Base-by-base conservation (phyloP, 2,888 invertebrate species). In the Geophilus truncorum region DNA sequence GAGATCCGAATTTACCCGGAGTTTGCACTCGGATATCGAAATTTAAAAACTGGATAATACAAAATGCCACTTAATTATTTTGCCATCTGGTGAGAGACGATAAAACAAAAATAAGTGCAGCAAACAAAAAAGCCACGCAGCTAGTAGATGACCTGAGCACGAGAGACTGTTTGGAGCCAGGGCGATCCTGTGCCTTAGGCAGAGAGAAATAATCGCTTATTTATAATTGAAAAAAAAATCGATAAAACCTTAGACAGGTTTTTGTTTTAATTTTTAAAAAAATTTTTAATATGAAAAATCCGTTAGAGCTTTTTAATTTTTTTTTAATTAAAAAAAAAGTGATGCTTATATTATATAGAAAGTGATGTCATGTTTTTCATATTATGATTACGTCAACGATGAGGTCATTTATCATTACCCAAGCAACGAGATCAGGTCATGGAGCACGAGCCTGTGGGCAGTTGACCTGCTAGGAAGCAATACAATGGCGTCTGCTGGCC, bases 21-120 rank as follows among this genome's bases (percentile, higher is more conserved):
- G 96, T 96, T 79, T 96, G 96, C 86, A 96, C 96, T 21, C 90
- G 96, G 85, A 96, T 96, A 88, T 95, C 96, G 75, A 96, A 95
- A 88, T 96, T 96, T 87, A 94, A 94, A 79, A 94, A 94, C 45
- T 96, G 96, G 96, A 95, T 96, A 83, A 34, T 81, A 23, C 70
- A 81, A 34, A 82, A 80, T 36, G 76, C 40, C 23, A 76, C 76
- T 51, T 80, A 40, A 28, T 25, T 25, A 18, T 62, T 62, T 51
- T n/a, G 57, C 51, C 70, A 45, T 21, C 40, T 21, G 45, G 40
- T 45, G 28, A 78, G n/a, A 78, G 12, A 18, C 36, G 25, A 12
- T 34, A 34, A 77, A 18, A 78, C 6, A 36, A 6, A 18, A 78
- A 78, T 10, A 45, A 45, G 25, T 45, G 51, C 51, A 51, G 5